phyloP scores from a whole-genome alignment of 2,888 invertebrate species.

The Pterostichus niger region DNA sequence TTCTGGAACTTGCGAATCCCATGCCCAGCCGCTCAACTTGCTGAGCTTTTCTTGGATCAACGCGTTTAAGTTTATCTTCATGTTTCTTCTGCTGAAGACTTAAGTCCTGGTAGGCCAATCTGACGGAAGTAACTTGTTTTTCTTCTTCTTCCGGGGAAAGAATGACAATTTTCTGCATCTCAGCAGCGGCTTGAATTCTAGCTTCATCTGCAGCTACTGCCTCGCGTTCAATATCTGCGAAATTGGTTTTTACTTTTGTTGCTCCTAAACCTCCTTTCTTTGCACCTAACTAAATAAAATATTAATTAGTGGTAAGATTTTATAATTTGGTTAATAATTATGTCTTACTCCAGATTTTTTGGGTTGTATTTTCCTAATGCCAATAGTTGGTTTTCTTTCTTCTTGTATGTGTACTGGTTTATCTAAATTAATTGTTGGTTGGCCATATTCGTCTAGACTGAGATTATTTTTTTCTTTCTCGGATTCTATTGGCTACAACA shows the following conservation, averaged over 20 bases:
- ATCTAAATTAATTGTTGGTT: conserved; percentile 75
- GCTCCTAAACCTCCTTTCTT: conserved; percentile 96
- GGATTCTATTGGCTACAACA: conserved; percentile 37
- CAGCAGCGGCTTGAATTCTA: conserved; percentile 75
- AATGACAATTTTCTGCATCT: conserved; percentile 75
- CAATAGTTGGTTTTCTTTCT: conserved; percentile 85
- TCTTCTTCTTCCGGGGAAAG: conserved; percentile 83
- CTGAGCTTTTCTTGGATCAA: conserved; percentile 91
- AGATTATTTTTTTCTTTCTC: conserved; percentile 37
- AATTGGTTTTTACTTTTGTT: conserved; percentile 95
- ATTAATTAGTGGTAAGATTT: neutral
- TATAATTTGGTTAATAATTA: neutral
- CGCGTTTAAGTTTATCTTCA: conserved; percentile 85
- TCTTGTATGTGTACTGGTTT: conserved; percentile 70
- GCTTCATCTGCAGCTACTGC: conserved; percentile 92
- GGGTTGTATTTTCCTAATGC: conserved; percentile 83
- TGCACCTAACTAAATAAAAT: conserved; percentile 83
- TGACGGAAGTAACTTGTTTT: conserved; percentile 83
- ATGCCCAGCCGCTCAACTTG: conserved; percentile 96
- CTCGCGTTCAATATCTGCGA: conserved; percentile 95
- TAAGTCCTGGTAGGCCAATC: conserved; percentile 89
- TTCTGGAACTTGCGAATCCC: conserved; percentile 81
- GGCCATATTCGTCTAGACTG: conserved; percentile 69
- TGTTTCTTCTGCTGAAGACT: conserved; percentile 84
- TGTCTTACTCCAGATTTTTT: conserved; percentile 84